Percentiles rank a stretch among this genome's conserved stretches.
phyloP scores from a whole-genome alignment of 2,797 vertebrate species.

The Hypotaenidia philippensis region DNA sequence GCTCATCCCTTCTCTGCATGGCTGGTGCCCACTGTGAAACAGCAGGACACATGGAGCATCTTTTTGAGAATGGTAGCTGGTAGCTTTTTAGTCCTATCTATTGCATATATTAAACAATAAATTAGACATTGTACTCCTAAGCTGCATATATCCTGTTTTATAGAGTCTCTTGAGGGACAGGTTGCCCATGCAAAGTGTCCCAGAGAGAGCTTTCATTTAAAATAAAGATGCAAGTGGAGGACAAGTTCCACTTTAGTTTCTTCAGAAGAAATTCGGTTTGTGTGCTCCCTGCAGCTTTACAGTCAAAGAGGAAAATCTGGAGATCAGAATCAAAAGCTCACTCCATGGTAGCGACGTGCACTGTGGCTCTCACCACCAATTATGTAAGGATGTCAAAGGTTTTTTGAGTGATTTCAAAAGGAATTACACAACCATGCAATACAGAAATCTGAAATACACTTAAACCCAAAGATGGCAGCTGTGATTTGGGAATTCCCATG shows the following conservation, averaged over 20 bases:
- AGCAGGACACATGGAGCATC: not conserved
- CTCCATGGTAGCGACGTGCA: not conserved
- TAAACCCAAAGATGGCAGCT: not conserved
- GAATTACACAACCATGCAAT: not conserved
- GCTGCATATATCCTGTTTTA: not conserved
- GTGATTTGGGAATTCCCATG: not conserved
- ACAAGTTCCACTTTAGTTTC: not conserved
- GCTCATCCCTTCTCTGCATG: accelerated
- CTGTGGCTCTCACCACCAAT: not conserved
- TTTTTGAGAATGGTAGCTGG: not conserved
- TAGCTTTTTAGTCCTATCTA: not conserved
- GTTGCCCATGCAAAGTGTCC: not conserved
- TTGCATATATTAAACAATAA: not conserved
- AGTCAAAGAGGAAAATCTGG: not conserved
- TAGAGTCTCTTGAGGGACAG: not conserved
- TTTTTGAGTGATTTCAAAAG: not conserved
- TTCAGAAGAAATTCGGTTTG: not conserved
- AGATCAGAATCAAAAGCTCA: not conserved
- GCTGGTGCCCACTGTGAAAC: not conserved
- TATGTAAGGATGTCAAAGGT: not conserved
- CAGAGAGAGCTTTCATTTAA: not conserved
- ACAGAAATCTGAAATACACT: not conserved
- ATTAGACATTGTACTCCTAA: not conserved
- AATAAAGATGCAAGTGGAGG: not conserved
- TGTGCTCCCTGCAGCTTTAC: not conserved